Conservation (phyloP, 2,888 invertebrate species). For the Pyralis farinalis region DNA sequence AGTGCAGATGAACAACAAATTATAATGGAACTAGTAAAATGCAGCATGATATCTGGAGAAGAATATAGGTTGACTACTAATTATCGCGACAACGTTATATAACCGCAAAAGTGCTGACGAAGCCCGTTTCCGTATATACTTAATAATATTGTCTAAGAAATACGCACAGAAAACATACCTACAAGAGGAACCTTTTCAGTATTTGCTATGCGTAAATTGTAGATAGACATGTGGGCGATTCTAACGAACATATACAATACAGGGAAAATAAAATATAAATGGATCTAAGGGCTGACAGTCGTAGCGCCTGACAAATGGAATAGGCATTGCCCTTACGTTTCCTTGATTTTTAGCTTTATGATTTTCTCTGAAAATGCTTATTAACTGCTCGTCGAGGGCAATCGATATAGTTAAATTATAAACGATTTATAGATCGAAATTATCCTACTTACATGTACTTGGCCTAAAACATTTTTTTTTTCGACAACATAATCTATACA, state of each 20-base stretch:
- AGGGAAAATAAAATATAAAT: conserved; percentile 52
- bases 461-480: too few relatives aligned
- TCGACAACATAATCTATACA: too few relatives aligned
- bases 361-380: conserved; percentile 36
- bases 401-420: not conserved
- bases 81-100: too few relatives aligned
- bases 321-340: conserved; percentile 20
- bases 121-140: too few relatives aligned
- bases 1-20: too few relatives aligned
- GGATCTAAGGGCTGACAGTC: conserved; percentile 46
- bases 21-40: too few relatives aligned
- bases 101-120: too few relatives aligned
- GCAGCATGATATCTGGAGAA: too few relatives aligned
- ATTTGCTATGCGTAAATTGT: conserved; percentile 5
- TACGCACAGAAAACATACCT: not conserved
- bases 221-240: conserved; percentile 13
- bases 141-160: too few relatives aligned
- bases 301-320: conserved; percentile 45
- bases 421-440: too few relatives aligned
- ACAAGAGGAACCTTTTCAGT: not conserved
- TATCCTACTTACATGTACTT: too few relatives aligned
- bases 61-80: too few relatives aligned
- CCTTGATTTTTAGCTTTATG: conserved; percentile 28
- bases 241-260: conserved; percentile 35
- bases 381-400: conserved; percentile 16